phyloP scores from a whole-genome alignment of 2,797 vertebrate species.

The Cirrhinus mrigala region DNA sequence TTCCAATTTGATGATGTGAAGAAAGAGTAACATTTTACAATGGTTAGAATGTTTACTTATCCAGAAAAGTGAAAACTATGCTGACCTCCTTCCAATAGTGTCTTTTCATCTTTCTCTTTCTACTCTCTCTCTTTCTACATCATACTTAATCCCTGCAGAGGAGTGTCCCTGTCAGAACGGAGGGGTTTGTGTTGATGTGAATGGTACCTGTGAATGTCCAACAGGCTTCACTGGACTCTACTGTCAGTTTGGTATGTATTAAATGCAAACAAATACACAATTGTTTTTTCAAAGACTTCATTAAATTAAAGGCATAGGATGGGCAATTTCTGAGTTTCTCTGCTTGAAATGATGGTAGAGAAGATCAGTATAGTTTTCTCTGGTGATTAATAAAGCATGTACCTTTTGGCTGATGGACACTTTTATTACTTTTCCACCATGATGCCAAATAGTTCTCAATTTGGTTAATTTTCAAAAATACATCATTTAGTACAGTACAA shows the following conservation, averaged over 20 bases:
- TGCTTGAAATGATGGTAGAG: background rate
- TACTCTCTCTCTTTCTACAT: background rate
- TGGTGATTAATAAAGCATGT: no score
- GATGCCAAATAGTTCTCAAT: background rate
- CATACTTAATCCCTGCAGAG: conserved; percentile 68
- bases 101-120: conserved; percentile 30
- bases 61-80: conserved; percentile 23
- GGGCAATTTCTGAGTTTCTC: background rate
- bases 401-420: no score
- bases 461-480: no score
- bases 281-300: background rate
- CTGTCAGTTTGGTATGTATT: conserved; percentile 92
- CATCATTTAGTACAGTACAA: no score
- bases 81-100: conserved; percentile 13
- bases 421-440: background rate
- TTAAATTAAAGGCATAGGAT: background rate
- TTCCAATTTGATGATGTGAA: conserved; percentile 47
- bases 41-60: conserved; percentile 42
- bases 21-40: conserved; percentile 20
- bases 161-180: conserved; percentile 93
- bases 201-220: conserved; percentile 83
- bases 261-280: conserved; percentile 6
- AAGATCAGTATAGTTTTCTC: background rate
- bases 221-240: conserved; percentile 85
- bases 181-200: conserved; percentile 86